These are phyloP conservation scores for Jaculus jaculus DNA, from an alignment of 2,113 vertebrate genomes.

Conservation along the genomic window DNA sequence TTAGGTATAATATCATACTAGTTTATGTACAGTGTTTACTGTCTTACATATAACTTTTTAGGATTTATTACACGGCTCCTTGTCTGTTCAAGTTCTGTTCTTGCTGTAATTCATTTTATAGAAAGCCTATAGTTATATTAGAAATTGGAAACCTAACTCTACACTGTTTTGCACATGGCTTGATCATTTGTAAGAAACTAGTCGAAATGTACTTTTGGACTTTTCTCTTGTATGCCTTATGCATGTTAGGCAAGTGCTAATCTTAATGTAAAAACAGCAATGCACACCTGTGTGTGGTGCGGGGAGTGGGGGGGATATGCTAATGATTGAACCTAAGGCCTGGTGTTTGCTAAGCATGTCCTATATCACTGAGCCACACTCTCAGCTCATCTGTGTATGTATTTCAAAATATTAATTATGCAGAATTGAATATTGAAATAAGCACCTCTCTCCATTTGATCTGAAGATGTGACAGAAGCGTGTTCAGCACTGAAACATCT, in stretches of 20 bases:
- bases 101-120: background rate
- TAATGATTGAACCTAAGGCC: background rate
- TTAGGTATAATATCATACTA: background rate
- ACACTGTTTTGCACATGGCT: background rate
- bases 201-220: background rate
- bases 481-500: too few relatives aligned
- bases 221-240: too few relatives aligned
- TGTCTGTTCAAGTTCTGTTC: conserved; percentile 16
- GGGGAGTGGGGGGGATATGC: background rate
- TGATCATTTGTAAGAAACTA: conserved; percentile 16
- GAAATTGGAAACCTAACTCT: background rate
- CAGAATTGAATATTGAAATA: conserved; percentile 31
- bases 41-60: background rate
- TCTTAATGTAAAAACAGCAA: too few relatives aligned
- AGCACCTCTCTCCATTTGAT: background rate
- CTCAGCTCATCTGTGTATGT: background rate
- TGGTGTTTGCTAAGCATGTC: background rate
- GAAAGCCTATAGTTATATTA: conserved; percentile 7
- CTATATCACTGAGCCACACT: background rate
- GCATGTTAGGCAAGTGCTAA: too few relatives aligned
- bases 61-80: background rate
- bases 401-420: conserved; percentile 5
- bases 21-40: background rate
- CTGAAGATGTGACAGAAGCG: too few relatives aligned
- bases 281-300: too few relatives aligned